Base-by-base conservation (phyloP, 2,113 vertebrate species). In the Onychorhynchus coronatus region DNA sequence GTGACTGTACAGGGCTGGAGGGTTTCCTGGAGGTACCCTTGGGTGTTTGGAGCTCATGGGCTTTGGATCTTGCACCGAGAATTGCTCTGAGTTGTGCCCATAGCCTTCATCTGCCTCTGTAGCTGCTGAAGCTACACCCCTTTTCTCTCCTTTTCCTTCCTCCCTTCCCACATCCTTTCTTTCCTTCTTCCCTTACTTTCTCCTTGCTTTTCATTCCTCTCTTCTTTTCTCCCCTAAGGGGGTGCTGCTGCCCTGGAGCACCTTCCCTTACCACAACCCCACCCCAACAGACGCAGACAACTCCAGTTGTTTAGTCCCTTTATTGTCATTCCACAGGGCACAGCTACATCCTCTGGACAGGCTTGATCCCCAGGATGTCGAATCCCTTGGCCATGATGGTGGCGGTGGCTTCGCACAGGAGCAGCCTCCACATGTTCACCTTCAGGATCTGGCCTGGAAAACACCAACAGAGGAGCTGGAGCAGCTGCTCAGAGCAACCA, bases 401-500 rank as follows among this genome's bases (percentile, higher is more conserved):
- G 15, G 99, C 99, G 0, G 98, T 98, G 52, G 99, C 99, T 37
- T 99, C 99, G 1, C 99, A 99, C 16, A 99, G 97, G 96, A 99
- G 97, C 98, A 99, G 98, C 74, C 99, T 98, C 98, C 99, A 99
- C 99, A 99, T 99, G 97, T 99, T 99, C 88, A 99, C 98, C 95
- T 99, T 99, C 35, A 99, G 35, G 6, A 99, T 98, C 91, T 99
- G 98, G 78, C 99, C 99, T 99, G 97, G 17, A 95, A 86, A 92
- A 61, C 44, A 94, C 3, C 77, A 53, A 47, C 3, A 4, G 2
- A 62, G 49, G 49, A 93, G 49, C 19, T 88, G 49, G 47, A 89
- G 33, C 24, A 50, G 41, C 58, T 65, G 66, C 86, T 94, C 41
- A 49, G 42, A 58, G 58, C 59, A 68, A 20, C 27, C 8, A 31